Evolutionary conservation across 2,797 vertebrate species (phyloP).

Genomic region (Falco peregrinus): DNA sequence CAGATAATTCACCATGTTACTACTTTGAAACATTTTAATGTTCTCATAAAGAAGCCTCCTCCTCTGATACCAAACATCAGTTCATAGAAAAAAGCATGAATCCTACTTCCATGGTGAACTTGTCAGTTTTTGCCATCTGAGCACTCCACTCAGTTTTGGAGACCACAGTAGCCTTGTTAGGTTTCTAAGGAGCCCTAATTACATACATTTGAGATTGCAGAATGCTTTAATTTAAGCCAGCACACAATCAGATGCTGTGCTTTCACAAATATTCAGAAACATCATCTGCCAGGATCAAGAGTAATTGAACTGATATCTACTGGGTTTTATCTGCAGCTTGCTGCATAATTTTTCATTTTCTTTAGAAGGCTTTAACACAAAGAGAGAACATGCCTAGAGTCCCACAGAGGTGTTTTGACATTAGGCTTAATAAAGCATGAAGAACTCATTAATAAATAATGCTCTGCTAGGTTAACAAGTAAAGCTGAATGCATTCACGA

Average conservation of each 20-base stretch:
- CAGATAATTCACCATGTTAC: not conserved
- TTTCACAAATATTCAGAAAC: constrained; percentile 65
- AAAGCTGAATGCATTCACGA: constrained; percentile 72
- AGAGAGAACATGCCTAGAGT: constrained; percentile 58
- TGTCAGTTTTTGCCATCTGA: constrained; percentile 18
- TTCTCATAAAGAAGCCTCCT: not conserved
- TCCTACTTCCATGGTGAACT: not conserved
- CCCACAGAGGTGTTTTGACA: constrained; percentile 82
- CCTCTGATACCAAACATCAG: not conserved
- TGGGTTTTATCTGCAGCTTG: constrained; percentile 58
- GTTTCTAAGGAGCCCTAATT: constrained; percentile 51
- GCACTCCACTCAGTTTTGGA: not conserved
- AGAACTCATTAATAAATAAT: constrained; percentile 86
- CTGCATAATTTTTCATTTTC: constrained; percentile 73
- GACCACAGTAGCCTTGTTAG: constrained; percentile 29
- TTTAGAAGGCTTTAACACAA: constrained; percentile 57
- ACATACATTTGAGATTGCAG: constrained; percentile 21
- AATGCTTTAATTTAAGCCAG: constrained; percentile 57
- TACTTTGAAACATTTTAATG: not conserved
- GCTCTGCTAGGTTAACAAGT: constrained; percentile 83
- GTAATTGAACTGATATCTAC: constrained; percentile 63
- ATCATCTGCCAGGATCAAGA: constrained; percentile 64
- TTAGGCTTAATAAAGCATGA: constrained; percentile 85
- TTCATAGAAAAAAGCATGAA: not conserved
- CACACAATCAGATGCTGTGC: constrained; percentile 18